phyloP scores from a whole-genome alignment of 2,888 invertebrate genomes.

The Cryptops parisi region DNA sequence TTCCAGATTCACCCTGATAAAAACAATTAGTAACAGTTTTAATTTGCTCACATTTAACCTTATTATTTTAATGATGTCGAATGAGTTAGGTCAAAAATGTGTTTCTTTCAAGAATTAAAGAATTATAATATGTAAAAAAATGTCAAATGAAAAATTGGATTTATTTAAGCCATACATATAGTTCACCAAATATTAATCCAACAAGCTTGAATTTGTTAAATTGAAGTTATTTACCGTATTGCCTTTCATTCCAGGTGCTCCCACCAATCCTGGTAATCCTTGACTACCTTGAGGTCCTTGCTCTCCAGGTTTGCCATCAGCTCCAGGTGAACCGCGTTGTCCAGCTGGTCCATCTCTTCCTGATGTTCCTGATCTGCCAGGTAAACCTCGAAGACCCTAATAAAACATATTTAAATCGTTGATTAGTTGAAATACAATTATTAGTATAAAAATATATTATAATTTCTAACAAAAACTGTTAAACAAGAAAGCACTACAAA shows the following conservation, averaged over 20 bases:
- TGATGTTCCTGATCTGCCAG: conserved; percentile 25
- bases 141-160: too few relatives aligned
- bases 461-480: not conserved
- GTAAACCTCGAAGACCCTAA: conserved; percentile 42
- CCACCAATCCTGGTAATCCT: conserved; percentile 62
- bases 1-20: conserved; percentile 65
- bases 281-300: conserved; percentile 62
- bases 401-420: not conserved
- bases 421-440: not conserved
- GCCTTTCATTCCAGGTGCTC: conserved; percentile 62
- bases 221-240: conserved; percentile 41
- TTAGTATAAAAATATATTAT: not conserved
- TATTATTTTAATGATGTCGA: too few relatives aligned
- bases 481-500: not conserved
- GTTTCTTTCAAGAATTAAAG: not conserved
- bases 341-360: conserved; percentile 31
- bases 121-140: not conserved
- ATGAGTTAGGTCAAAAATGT: not conserved
- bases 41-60: too few relatives aligned
- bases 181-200: too few relatives aligned
- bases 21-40: too few relatives aligned
- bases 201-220: too few relatives aligned
- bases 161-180: too few relatives aligned
- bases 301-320: conserved; percentile 73
- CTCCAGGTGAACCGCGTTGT: conserved; percentile 47